Evolutionary conservation across 2,797 vertebrate species (phyloP), one percentile per base, ranked within the genome.

Genomic region (Epinephelus awoara): DNA sequence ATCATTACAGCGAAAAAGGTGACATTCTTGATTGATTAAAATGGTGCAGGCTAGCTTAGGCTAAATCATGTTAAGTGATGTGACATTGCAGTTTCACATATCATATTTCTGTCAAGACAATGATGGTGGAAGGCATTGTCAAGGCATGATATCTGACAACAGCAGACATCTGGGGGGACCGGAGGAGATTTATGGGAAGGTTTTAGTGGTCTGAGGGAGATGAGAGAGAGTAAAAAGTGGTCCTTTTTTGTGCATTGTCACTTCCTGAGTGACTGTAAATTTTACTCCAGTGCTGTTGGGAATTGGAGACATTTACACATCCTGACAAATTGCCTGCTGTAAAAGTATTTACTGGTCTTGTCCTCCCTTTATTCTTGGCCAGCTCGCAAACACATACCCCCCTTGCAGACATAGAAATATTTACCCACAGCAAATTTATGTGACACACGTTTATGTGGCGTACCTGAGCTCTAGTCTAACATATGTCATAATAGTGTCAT

Each of bases 21-120:
- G 96, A 98, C 96, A 95, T 92, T 94, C 96, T 95, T 98, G 97
- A 99, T 99, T 97, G 97, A 99, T 98, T 98, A 98, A 98, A 98
- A 97, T 97, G 94, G 96, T 92, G 83, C 94, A 79, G 94, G 95
- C 92, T 94, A 94, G 96, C 95, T 96, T 95, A 93, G 94, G 94
- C 96, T 98, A 98, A 98, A 98, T 98, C 97, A 98, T 84, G 82
- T 93, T 97, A 97, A 98, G 95, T 97, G 97, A 98, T 98, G 95
- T 97, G 97, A 97, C 97, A 97, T 96, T 96, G 95, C 96, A 96
- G 96, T 97, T 98, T 97, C 96, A 96, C 96, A 93, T 96, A 96
- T 96, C 97, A 98, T 98, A 98, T 98, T 98, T 98, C 97, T 98
- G 96, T 95, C 97, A 96, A 96, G 96, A 97, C 96, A 97, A 97